Evolutionary conservation across 30 jellyfish, hydroid and myxozoan genomes (phyloP).

Genomic region (Hydractinia symbiolongicarpus): DNA sequence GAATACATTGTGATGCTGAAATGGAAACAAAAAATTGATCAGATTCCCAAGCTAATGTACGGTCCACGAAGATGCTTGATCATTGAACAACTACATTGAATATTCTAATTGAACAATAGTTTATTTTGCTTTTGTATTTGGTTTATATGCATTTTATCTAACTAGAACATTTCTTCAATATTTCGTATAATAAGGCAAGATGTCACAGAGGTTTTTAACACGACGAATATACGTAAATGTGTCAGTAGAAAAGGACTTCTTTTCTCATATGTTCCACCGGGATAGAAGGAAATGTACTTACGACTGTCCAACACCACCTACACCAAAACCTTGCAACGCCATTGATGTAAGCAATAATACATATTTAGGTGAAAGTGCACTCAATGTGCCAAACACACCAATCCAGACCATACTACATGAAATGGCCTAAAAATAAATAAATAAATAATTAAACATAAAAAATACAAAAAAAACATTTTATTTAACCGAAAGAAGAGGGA

Average conservation of each 20-base stretch:
- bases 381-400: constrained; percentile 5
- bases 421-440: constrained; percentile 21
- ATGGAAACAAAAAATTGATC: not conserved
- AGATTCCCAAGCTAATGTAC: not conserved
- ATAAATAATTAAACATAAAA: too few species aligned
- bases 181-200: not conserved
- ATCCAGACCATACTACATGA: constrained; percentile 21
- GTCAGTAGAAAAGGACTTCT: not conserved
- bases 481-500: too few species aligned
- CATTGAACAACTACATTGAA: not conserved
- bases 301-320: constrained; percentile 59
- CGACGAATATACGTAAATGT: not conserved
- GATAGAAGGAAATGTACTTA: not conserved
- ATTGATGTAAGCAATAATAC: constrained; percentile 21
- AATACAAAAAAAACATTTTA: too few species aligned
- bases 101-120: too few species aligned
- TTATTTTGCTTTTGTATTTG: too few species aligned
- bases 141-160: too few species aligned
- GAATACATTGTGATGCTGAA: constrained; percentile 35
- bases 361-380: constrained; percentile 31
- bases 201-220: not conserved
- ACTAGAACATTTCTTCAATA: too few species aligned
- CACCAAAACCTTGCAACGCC: constrained; percentile 36
- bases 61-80: not conserved
- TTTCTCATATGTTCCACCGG: not conserved